Evolutionary conservation across 2,797 vertebrate genomes (phyloP).

Genomic region (Pagetopsis macropterus): DNA sequence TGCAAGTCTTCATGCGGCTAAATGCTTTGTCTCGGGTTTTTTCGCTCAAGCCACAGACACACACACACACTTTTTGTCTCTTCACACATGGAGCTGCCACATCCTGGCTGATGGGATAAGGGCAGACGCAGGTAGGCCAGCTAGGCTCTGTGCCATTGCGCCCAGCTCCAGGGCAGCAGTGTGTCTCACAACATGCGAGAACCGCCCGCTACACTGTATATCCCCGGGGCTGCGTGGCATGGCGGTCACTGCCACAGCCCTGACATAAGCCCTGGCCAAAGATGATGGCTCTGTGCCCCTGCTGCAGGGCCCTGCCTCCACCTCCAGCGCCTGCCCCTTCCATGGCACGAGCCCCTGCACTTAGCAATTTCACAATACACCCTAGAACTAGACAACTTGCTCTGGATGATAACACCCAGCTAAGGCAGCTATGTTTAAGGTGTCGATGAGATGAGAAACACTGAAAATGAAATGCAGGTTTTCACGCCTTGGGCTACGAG

Average conservation of each 20-base stretch:
- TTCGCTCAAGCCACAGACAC: constrained; percentile 18
- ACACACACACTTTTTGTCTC: constrained; percentile 26
- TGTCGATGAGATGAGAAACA: constrained; percentile 44
- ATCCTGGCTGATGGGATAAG: constrained; percentile 70
- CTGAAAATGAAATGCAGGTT: constrained; percentile 54
- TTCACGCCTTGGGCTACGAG: constrained; percentile 46
- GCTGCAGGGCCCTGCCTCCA: constrained; percentile 58
- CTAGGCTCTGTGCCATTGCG: constrained; percentile 56
- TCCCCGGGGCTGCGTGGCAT: constrained; percentile 53
- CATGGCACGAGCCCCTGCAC: constrained; percentile 39
- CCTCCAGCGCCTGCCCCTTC: constrained; percentile 32
- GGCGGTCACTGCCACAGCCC: constrained; percentile 52
- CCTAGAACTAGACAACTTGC: constrained; percentile 30
- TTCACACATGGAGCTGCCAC: constrained; percentile 49
- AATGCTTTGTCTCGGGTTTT: constrained; percentile 36
- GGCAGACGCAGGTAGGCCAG: constrained; percentile 72
- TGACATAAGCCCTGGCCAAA: constrained; percentile 66
- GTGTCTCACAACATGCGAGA: constrained; percentile 57
- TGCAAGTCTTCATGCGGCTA: constrained; percentile 12
- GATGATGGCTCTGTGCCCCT: constrained; percentile 55
- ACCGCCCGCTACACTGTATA: constrained; percentile 42
- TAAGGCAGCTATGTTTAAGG: constrained; percentile 34
- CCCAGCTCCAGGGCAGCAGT: constrained; percentile 55
- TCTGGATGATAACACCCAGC: constrained; percentile 24
- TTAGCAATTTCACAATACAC: constrained; percentile 50